Percentiles rank a stretch among this genome's conserved stretches.
These are phyloP conservation scores for Clusia tigrina DNA, from an alignment of 2,888 invertebrate genomes.

Conservation along the genomic window DNA sequence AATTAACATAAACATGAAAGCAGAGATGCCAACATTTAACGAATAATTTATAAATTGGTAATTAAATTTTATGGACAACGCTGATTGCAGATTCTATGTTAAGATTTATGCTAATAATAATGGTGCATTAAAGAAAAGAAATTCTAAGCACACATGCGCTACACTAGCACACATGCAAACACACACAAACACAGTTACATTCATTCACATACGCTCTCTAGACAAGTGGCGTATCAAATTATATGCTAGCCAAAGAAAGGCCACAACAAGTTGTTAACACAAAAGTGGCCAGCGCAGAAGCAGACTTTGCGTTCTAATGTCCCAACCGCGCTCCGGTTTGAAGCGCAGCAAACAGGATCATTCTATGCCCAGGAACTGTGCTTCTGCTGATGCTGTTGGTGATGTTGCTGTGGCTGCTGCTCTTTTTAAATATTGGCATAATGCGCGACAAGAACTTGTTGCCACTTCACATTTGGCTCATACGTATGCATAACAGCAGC, in stretches of 20 bases:
- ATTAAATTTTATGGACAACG: slow-evolving; percentile 19
- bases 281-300: not conserved
- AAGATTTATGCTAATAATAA: slow-evolving; percentile 12
- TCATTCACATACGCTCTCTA: too few relatives aligned
- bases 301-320: not conserved
- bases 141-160: too few relatives aligned
- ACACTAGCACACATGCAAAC: not conserved
- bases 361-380: not conserved
- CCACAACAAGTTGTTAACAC: not conserved
- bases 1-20: not conserved
- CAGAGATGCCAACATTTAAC: not conserved
- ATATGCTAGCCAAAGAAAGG: not conserved
- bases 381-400: too few relatives aligned
- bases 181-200: not conserved
- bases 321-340: too few relatives aligned
- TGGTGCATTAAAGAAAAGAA: not conserved
- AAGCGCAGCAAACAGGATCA: not conserved
- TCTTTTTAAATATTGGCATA: too few relatives aligned
- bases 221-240: too few relatives aligned
- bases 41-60: slow-evolving; percentile 17
- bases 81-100: not conserved
- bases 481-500: not conserved
- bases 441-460: not conserved
- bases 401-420: too few relatives aligned
- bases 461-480: not conserved